A percentile compares a stretch with the other conserved stretches of the same genome.
Evolutionary conservation across 92 coral and sea anemone species (phyloP).

Genomic region (Porites cylindrica): DNA sequence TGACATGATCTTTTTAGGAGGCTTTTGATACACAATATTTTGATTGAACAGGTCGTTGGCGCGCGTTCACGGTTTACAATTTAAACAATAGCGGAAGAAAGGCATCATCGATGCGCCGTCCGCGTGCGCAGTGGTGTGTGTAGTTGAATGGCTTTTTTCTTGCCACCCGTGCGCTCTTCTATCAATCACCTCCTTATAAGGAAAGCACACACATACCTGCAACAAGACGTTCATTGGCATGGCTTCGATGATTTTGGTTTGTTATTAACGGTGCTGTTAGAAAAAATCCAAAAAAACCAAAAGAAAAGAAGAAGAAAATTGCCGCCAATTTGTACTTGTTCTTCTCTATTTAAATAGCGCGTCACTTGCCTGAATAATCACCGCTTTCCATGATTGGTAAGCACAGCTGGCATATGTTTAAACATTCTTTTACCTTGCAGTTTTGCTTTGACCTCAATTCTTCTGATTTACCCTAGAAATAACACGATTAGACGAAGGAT

Average conservation of each 20-base stretch:
- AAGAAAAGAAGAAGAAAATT: too few species aligned
- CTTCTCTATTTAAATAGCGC: too few species aligned
- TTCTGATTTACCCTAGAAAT: too few species aligned
- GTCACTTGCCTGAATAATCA: too few species aligned
- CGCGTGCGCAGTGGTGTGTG: constrained; percentile 78
- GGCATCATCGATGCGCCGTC: constrained; percentile 77
- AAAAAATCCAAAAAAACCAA: too few species aligned
- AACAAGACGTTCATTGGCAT: neutral
- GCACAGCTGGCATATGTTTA: too few species aligned
- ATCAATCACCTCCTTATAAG: constrained; percentile 73
- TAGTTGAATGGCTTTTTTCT: constrained; percentile 72
- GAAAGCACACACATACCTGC: constrained; percentile 61
- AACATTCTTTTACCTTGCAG: too few species aligned
- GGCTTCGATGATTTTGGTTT: constrained; percentile 6
- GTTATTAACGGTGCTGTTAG: too few species aligned
- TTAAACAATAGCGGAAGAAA: constrained; percentile 66
- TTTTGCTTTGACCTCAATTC: too few species aligned
- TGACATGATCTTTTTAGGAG: constrained; percentile 18
- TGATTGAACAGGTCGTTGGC: constrained; percentile 52
- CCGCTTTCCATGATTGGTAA: too few species aligned
- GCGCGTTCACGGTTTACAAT: constrained; percentile 55
- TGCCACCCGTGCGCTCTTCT: constrained; percentile 70
- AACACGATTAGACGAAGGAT: neutral
- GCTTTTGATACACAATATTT: constrained; percentile 51
- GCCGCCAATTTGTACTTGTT: too few species aligned